Evolutionary conservation across 2,113 vertebrate species (phyloP).

Genomic region (Plestiodon gilberti): DNA sequence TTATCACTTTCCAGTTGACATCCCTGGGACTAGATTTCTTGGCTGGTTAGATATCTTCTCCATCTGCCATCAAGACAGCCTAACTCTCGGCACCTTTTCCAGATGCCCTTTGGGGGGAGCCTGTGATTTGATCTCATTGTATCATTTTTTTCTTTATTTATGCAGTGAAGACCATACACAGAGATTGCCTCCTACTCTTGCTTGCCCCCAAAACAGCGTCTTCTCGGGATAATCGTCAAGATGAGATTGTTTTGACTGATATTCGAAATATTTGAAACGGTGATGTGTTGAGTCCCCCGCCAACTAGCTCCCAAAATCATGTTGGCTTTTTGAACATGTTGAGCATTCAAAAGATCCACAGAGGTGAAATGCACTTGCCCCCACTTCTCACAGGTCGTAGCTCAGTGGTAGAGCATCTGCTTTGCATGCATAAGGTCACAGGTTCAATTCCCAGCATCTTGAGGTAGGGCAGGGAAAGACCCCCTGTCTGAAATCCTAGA

Average conservation of each 20-base stretch:
- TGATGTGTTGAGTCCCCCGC: background rate
- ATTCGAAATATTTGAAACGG: background rate
- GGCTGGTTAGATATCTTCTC: background rate
- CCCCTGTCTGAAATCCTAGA: background rate
- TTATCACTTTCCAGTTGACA: background rate
- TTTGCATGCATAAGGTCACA: too few relatives aligned
- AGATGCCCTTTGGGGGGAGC: background rate
- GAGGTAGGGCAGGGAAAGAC: background rate
- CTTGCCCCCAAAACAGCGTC: background rate
- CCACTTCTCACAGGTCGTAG: too few relatives aligned
- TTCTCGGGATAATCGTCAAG: background rate
- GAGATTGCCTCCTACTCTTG: background rate
- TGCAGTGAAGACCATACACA: background rate
- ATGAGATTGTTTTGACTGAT: background rate
- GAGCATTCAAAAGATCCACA: background rate
- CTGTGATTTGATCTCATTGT: background rate
- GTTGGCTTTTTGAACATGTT: background rate
- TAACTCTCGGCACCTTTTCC: background rate
- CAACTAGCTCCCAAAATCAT: background rate
- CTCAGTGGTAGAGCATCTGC: too few relatives aligned
- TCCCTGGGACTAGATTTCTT: slow-evolving; percentile 2
- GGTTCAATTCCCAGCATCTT: too few relatives aligned
- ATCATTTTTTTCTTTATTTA: background rate
- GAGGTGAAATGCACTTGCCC: too few relatives aligned
- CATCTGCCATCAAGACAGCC: background rate